Evolutionary conservation across 2,113 vertebrate species (phyloP), one percentile per base, ranked within the genome.

Genomic region (Campylomormyrus tamandua): DNA sequence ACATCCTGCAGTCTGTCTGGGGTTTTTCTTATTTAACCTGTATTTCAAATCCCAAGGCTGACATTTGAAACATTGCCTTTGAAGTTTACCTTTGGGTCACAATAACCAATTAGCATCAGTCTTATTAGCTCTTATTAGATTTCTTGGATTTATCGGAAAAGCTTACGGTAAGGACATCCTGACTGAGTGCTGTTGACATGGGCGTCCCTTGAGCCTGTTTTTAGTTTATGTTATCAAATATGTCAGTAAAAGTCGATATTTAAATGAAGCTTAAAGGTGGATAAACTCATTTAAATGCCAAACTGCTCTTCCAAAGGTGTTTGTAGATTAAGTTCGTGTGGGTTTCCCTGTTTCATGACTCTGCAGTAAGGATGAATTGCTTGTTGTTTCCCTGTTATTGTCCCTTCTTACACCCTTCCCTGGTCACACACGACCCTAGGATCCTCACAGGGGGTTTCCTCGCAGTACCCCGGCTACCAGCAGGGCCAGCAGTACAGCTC

Each of bases 401-500:
- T 62, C 5, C 58, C 58, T n/a, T 8, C 24, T 62, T 62, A 62
- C 24, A 62, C 58, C 8, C 58, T 27, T 66, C 58, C 58, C n/a
- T 27, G 58, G 58, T 9, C 21, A 62, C 58, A 27, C n/a, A 66
- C 8, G 3, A 27, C 15, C 15, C 53, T n/a, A n/a, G 58, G 58
- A 0, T 42, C 52, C 21, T 46, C 24, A 19, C 98, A 99, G 92
- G 96, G 97, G 91, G 96, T 96, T 19, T 96, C 97, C 0, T 96
- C 97, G 0, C 98, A 99, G 94, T 99, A 98, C 94, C 95, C 97
- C 89, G 95, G 97, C 95, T 99, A 98, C 95, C 98, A 98, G 90
- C 98, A 98, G 92, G 96, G 96, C 89, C 98, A 99, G 92, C 97
- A 98, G 92, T 99, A 98, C 0, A 95, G 97, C 11, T 97, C 96